A percentile compares a stretch with the other conserved stretches of the same genome.
Conservation (phyloP, 2,888 invertebrate genomes). For the Hirtodrosophila confusa region DNA sequence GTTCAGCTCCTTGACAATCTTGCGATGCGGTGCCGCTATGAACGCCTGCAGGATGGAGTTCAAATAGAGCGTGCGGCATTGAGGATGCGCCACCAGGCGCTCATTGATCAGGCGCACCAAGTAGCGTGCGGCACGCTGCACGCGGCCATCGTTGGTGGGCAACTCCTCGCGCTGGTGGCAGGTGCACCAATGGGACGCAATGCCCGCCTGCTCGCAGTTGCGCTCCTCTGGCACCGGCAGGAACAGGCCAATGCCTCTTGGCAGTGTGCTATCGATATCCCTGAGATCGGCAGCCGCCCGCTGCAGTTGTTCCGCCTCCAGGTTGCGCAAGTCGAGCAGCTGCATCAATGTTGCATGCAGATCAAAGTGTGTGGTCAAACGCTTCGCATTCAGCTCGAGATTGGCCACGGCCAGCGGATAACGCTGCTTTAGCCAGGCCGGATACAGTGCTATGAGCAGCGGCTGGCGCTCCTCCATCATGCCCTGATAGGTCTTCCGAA, state of each 20-base stretch:
- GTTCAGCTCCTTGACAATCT: constrained; percentile 79
- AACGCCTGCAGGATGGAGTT: constrained; percentile 88
- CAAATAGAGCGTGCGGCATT: constrained; percentile 88
- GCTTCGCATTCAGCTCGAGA: constrained; percentile 87
- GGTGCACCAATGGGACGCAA: constrained; percentile 94
- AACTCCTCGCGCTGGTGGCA: constrained; percentile 89
- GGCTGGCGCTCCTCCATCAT: constrained; percentile 95
- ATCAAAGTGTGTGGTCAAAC: constrained; percentile 93
- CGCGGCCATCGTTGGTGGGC: constrained; percentile 85
- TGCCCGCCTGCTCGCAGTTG: constrained; percentile 91
- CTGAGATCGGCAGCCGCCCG: constrained; percentile 50
- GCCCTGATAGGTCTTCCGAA: constrained; percentile 92
- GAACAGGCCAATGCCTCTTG: constrained; percentile 91
- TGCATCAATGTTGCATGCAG: constrained; percentile 91
- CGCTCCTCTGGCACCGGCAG: constrained; percentile 88
- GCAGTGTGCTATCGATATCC: constrained; percentile 82
- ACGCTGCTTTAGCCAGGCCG: constrained; percentile 88
- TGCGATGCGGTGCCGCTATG: constrained; percentile 85
- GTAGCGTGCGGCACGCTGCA: constrained; percentile 86
- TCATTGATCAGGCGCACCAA: constrained; percentile 88
- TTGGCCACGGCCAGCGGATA: constrained; percentile 88
- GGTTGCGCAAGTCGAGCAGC: constrained; percentile 86
- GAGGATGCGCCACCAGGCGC: constrained; percentile 86
- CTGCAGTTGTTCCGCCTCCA: constrained; percentile 84
- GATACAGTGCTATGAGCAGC: constrained; percentile 89